phyloP scores from a whole-genome alignment of 2,797 vertebrate genomes.

The Syndactyla subalaris region DNA sequence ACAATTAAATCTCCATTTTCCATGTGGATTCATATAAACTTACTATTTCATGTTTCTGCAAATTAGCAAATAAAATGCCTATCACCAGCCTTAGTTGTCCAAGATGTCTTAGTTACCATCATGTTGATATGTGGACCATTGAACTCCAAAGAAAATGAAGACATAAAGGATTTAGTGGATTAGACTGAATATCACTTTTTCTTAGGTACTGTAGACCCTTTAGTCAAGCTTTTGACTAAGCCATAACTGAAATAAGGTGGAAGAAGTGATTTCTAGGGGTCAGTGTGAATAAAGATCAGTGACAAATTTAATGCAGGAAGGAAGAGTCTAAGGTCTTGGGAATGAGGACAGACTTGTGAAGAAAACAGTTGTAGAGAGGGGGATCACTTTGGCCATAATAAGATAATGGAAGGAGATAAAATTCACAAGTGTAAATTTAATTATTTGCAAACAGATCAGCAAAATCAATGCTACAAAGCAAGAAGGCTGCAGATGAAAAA shows the following conservation, averaged over 20 bases:
- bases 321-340: not conserved
- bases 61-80: not conserved
- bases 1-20: not conserved
- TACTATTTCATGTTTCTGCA: conserved; percentile 5
- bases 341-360: not conserved
- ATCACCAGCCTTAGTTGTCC: not conserved
- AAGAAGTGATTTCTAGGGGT: not conserved
- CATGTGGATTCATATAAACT: not conserved
- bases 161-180: not conserved
- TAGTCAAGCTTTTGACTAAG: not conserved
- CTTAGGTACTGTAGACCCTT: not conserved
- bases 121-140: not conserved
- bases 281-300: not conserved
- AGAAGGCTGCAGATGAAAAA: accelerated
- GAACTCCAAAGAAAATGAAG: not conserved
- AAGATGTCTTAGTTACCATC: not conserved
- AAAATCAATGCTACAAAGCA: not conserved
- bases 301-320: not conserved
- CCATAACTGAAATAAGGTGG: not conserved
- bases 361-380: not conserved
- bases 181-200: not conserved
- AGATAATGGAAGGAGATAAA: not conserved
- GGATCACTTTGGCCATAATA: not conserved
- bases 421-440: not conserved
- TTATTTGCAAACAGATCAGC: not conserved